Conservation (phyloP, 2,797 vertebrate species). For the Schizopygopsis malacanthus region DNA sequence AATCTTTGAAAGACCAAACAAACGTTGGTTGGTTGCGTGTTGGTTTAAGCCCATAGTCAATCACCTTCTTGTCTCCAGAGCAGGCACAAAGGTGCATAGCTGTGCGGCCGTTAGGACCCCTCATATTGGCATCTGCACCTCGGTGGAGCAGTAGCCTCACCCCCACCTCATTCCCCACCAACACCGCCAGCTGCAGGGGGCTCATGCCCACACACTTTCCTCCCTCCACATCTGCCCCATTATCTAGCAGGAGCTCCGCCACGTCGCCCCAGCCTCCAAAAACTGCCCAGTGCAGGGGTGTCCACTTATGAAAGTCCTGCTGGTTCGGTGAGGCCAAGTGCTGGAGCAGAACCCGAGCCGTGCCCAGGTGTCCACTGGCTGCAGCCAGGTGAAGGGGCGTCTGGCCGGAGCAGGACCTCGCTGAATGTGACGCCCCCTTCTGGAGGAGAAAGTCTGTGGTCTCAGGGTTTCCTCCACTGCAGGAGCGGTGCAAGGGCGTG, state of each 20-base stretch:
- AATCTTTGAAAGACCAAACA: not conserved
- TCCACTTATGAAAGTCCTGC: constrained; percentile 71
- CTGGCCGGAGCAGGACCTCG: constrained; percentile 62
- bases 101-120: constrained; percentile 63
- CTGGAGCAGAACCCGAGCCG: constrained; percentile 63
- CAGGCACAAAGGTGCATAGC: constrained; percentile 68
- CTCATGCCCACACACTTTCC: constrained; percentile 58
- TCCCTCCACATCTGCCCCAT: constrained; percentile 58
- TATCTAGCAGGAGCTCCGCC: constrained; percentile 68
- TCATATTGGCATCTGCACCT: constrained; percentile 66
- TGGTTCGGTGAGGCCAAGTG: constrained; percentile 33
- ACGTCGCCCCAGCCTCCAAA: constrained; percentile 69
- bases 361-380: constrained; percentile 69
- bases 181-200: constrained; percentile 69
- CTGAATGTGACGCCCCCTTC: constrained; percentile 65
- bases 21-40: not conserved
- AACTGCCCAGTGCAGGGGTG: constrained; percentile 74
- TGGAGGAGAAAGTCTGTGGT: constrained; percentile 69
- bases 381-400: constrained; percentile 75
- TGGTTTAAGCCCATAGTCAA: not conserved
- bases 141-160: constrained; percentile 68
- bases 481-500: constrained; percentile 75
- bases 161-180: constrained; percentile 56
- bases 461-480: constrained; percentile 69
- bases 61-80: constrained; percentile 69